Conservation (phyloP, 2,797 vertebrate genomes). For the Mionectes olivaceus region DNA sequence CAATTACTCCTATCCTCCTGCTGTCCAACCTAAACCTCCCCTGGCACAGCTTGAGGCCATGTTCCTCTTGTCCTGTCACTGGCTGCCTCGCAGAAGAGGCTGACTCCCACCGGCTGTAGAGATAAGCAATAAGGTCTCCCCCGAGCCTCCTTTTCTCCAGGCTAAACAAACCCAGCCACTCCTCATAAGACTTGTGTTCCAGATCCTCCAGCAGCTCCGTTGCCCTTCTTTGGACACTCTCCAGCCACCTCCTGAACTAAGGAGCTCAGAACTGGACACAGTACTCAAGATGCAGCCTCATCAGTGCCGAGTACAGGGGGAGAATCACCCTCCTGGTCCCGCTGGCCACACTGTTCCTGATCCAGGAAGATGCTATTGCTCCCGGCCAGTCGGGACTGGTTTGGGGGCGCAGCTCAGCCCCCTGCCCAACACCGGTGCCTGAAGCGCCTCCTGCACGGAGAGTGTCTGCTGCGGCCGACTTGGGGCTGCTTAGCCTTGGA, state of each 20-base stretch:
- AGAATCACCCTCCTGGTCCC: too few relatives aligned
- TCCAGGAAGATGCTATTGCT: not conserved
- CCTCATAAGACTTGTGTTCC: not conserved
- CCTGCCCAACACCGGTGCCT: rapidly evolving
- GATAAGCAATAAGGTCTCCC: too few relatives aligned
- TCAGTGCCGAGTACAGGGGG: not conserved
- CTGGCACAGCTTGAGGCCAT: not conserved
- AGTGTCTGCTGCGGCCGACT: rapidly evolving
- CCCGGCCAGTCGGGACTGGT: too few relatives aligned
- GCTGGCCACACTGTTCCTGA: rapidly evolving
- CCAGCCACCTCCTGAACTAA: not conserved
- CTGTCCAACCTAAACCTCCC: too few relatives aligned
- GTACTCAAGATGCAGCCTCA: not conserved
- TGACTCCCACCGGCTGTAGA: not conserved
- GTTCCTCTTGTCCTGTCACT: too few relatives aligned
- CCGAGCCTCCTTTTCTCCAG: not conserved
- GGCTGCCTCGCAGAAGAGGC: not conserved
- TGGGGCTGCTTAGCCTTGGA: too few relatives aligned
- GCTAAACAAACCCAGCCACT: not conserved
- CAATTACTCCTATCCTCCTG: not conserved
- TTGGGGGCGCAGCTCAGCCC: not conserved
- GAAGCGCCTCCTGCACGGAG: too few relatives aligned
- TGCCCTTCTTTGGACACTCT: not conserved
- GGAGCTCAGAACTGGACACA: not conserved
- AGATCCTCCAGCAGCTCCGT: not conserved